A percentile compares a stretch with the other conserved stretches of the same genome.
These are phyloP conservation scores for Magallana angulata DNA, from an alignment of 1,140 invertebrate genomes.

Conservation along the genomic window DNA sequence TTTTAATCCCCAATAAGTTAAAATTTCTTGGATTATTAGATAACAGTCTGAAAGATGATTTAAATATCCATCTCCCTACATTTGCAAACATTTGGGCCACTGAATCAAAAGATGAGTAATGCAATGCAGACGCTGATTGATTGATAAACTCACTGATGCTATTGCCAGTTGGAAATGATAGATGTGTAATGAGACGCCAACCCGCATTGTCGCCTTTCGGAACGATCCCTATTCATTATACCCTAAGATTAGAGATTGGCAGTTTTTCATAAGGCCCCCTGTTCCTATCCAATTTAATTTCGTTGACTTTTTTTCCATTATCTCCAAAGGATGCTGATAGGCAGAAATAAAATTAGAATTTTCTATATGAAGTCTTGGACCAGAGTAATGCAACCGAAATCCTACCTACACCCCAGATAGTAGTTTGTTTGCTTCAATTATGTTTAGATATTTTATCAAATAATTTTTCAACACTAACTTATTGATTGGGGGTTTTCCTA, in stretches of 20 bases:
- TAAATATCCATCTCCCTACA: neutral
- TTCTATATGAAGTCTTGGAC: too few species aligned
- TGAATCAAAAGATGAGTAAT: neutral
- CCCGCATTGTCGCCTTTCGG: neutral
- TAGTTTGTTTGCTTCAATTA: too few species aligned
- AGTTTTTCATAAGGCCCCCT: neutral
- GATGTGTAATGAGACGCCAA: neutral
- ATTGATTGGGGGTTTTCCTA: too few species aligned
- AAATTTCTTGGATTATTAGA: slow-evolving; percentile 34
- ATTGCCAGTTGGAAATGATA: neutral
- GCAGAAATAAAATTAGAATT: neutral
- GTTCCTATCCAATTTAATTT: neutral
- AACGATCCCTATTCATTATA: neutral
- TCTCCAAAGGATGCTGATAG: neutral
- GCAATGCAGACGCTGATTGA: neutral
- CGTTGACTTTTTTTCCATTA: neutral
- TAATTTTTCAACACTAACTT: too few species aligned
- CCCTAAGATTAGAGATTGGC: neutral
- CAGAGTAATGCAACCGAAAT: too few species aligned
- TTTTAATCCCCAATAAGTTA: slow-evolving; percentile 19
- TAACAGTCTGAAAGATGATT: slow-evolving; percentile 11
- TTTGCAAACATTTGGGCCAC: neutral
- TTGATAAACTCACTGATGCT: neutral
- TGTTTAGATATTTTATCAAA: too few species aligned
- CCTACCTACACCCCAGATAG: too few species aligned